Conservation (phyloP, 2,113 vertebrate species). For the Laterallus jamaicensis region DNA sequence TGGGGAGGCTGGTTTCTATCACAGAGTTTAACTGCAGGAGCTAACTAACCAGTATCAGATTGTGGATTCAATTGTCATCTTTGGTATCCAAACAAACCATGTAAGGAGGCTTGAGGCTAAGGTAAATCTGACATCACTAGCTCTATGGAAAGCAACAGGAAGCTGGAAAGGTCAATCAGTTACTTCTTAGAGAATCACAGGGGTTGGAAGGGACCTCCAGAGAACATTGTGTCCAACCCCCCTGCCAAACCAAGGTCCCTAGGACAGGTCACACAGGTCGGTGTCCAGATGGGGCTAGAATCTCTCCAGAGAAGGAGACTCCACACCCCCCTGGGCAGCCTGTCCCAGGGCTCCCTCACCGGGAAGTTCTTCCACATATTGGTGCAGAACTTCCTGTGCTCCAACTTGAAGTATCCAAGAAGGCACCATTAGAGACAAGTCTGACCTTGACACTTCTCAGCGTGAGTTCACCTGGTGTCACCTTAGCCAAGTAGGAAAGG, state of each 20-base stretch:
- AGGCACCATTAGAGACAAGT: neutral
- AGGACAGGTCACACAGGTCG: no score
- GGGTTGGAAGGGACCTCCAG: no score
- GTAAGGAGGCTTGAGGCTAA: neutral
- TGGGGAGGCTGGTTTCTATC: neutral
- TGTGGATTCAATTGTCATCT: neutral
- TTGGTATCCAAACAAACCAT: neutral
- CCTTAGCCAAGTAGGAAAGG: neutral
- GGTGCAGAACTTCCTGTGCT: no score
- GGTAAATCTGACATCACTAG: neutral
- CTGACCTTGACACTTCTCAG: neutral
- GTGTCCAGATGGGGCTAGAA: no score
- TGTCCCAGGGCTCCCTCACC: no score
- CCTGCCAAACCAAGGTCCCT: no score
- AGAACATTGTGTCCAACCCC: no score
- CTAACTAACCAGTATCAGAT: neutral
- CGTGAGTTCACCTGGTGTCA: neutral
- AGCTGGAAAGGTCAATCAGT: neutral
- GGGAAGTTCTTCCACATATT: no score
- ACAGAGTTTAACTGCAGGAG: neutral
- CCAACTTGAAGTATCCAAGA: neutral
- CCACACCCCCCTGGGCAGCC: no score
- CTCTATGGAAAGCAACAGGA: neutral
- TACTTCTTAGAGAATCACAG: neutral
- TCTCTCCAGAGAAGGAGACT: no score